Evolutionary conservation across 2,888 invertebrate species (phyloP), one percentile per base, ranked within the genome.

Genomic region (Lamellibrachia columna): DNA sequence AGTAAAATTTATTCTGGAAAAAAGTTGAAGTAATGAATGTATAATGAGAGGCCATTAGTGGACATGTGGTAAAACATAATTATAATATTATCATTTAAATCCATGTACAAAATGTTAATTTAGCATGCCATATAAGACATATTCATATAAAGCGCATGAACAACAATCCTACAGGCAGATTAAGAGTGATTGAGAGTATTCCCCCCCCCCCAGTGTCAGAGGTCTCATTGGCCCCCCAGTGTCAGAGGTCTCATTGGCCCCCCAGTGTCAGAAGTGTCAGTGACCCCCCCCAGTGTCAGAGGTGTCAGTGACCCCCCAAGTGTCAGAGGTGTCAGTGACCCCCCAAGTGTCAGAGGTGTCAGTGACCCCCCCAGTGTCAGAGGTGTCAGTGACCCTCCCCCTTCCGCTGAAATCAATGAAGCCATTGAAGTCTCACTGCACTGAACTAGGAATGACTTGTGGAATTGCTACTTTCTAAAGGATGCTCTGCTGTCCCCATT

Each of bases 391-490:
- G 91, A 91, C 91, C 91, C 91, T 3, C 91, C 22, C 4, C 91
- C 91, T 91, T 91, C 3, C 0, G 1, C 3, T 91, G 91, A 91
- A 91, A 91, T 91, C 91, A 91, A n/a, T 91, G 91, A 40, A 91
- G 91, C 91, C 91, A 91, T 91, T 91, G 28, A 91, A 15, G 28
- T 91, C 7, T 28, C 22, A 91, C 91, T 91, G 91, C 28, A 6
- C 40, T 91, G 91, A 91, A 91, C 91, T 91, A 91, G 22, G 91
- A 91, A 91, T 91, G 91, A 91, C 91, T 91, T 91, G 91, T 91
- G 1, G 91, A 28, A 6, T 7, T 91, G 91, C 22, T 7, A 22
- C 28, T 91, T 91, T 91, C 91, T 91, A 91, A 28, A 91, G 15
- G 22, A 91, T 28, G 22, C 22, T 6, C 40, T 3, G 28, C 6